phyloP scores from a whole-genome alignment of 2,888 invertebrate species.

The Pycnomerus fuliginosus region DNA sequence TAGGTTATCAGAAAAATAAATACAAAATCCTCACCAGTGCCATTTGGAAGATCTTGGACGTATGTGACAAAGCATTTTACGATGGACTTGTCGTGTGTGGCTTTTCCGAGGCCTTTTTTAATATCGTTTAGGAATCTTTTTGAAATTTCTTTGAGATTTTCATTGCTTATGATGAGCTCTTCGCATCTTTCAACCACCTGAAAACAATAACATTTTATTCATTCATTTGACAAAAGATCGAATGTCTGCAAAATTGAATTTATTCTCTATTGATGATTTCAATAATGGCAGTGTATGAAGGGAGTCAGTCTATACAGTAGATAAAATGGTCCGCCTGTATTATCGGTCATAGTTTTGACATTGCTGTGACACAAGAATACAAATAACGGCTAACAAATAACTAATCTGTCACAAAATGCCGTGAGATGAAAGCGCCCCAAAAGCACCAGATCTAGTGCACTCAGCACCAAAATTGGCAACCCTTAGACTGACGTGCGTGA shows the following conservation, averaged over 20 bases:
- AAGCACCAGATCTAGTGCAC: too few species aligned
- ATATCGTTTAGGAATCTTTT: constrained; percentile 74
- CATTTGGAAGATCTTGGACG: constrained; percentile 93
- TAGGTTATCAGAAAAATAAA: constrained; percentile 2
- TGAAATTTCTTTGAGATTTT: constrained; percentile 76
- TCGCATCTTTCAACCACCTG: constrained; percentile 85
- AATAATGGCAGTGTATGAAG: not conserved
- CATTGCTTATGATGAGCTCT: constrained; percentile 77
- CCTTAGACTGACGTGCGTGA: too few species aligned
- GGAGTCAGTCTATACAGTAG: too few species aligned
- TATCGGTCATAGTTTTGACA: too few species aligned
- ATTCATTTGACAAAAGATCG: constrained; percentile 34
- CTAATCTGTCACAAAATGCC: too few species aligned
- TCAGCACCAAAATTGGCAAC: too few species aligned
- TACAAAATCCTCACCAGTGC: constrained; percentile 69
- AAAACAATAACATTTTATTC: too few species aligned
- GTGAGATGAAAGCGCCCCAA: too few species aligned
- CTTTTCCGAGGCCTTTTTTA: constrained; percentile 74
- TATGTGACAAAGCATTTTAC: constrained; percentile 96
- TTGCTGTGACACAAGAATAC: not conserved
- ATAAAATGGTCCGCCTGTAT: too few species aligned
- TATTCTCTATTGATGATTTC: not conserved
- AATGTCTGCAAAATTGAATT: not conserved
- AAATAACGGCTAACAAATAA: not conserved
- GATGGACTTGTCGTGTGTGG: constrained; percentile 72